Evolutionary conservation across 1,140 invertebrate genomes (phyloP).

Genomic region (Sinella curviseta): DNA sequence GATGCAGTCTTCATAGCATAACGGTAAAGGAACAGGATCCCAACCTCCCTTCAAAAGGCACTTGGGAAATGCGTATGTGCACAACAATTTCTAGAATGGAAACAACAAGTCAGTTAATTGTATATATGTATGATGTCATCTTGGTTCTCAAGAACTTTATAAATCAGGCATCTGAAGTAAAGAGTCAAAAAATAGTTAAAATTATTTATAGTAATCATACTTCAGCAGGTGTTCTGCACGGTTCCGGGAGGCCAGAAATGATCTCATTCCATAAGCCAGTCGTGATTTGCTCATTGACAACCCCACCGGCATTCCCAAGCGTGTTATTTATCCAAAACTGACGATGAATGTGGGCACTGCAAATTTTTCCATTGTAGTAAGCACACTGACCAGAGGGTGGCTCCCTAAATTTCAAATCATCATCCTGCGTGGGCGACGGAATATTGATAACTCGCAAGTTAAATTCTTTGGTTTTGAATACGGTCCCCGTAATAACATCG

Average conservation of each 20-base stretch:
- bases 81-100: slow-evolving; percentile 71
- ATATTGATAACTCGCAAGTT: slow-evolving; percentile 47
- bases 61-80: slow-evolving; percentile 86
- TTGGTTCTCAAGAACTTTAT: background rate
- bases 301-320: slow-evolving; percentile 66
- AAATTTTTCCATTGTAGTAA: slow-evolving; percentile 83
- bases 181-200: slow-evolving; percentile 28
- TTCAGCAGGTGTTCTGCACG: slow-evolving; percentile 82
- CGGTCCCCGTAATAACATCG: background rate
- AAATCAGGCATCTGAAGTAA: slow-evolving; percentile 22
- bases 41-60: slow-evolving; percentile 67
- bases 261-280: slow-evolving; percentile 79
- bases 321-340: slow-evolving; percentile 81
- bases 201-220: slow-evolving; percentile 54
- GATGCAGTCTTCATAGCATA: slow-evolving; percentile 90
- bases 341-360: slow-evolving; percentile 71
- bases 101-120: background rate
- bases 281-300: slow-evolving; percentile 81
- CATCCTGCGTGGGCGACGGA: slow-evolving; percentile 39
- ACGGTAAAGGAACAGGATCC: slow-evolving; percentile 61
- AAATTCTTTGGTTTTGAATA: slow-evolving; percentile 17
- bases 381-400: slow-evolving; percentile 71
- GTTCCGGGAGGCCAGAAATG: slow-evolving; percentile 72
- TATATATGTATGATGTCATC: background rate
- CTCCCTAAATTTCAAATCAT: slow-evolving; percentile 43